A percentile compares a stretch with the other conserved stretches of the same genome.
phyloP scores from a whole-genome alignment of 2,113 vertebrate species.

The Hemibagrus wyckioides region DNA sequence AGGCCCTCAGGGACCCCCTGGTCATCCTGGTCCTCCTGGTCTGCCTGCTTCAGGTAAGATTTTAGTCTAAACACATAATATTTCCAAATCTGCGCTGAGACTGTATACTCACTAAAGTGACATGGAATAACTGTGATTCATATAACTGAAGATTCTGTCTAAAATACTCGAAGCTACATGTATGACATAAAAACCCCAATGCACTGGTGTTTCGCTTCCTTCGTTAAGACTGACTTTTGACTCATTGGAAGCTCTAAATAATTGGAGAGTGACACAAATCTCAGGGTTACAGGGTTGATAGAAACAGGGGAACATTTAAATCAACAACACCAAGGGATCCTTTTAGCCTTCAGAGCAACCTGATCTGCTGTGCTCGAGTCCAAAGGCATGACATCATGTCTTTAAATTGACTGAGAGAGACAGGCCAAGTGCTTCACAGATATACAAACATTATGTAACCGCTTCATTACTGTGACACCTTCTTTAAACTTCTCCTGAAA shows the following conservation, averaged over 20 bases:
- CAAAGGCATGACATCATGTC: constrained; percentile 66
- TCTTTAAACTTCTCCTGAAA: constrained; percentile 55
- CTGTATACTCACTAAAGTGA: not conserved
- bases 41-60: constrained; percentile 81
- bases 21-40: constrained; percentile 87
- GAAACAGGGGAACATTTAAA: constrained; percentile 52
- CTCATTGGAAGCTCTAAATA: not conserved
- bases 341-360: constrained; percentile 64
- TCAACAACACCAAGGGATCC: constrained; percentile 51
- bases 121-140: not conserved
- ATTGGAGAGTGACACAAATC: not conserved
- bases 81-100: not conserved
- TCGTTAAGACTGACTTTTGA: not conserved
- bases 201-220: not conserved
- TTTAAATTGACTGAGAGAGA: constrained; percentile 58
- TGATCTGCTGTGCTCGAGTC: constrained; percentile 58
- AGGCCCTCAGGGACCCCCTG: constrained; percentile 85
- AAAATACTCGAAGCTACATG: no score
- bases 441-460: constrained; percentile 66
- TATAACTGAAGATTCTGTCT: not conserved
- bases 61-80: not conserved
- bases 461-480: constrained; percentile 59
- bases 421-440: constrained; percentile 42
- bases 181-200: not conserved
- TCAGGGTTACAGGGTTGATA: constrained; percentile 34